phyloP scores from a whole-genome alignment of 2,113 vertebrate genomes.

The Eonycteris spelaea region DNA sequence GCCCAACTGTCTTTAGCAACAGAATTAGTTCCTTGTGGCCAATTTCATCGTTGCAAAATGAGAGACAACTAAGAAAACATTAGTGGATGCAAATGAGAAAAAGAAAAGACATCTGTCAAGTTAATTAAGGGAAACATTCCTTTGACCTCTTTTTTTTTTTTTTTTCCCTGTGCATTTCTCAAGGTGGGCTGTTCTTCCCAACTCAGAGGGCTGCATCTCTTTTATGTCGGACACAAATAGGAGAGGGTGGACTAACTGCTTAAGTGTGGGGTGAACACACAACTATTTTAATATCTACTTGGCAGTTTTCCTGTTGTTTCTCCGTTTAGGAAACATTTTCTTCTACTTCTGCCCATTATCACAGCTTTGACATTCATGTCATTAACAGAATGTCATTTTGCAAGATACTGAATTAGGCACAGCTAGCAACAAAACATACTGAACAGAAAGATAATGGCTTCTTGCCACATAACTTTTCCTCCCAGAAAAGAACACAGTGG shows the following conservation, averaged over 20 bases:
- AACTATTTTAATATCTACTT: slow-evolving; percentile 51
- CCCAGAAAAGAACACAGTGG: slow-evolving; percentile 36
- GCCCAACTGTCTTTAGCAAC: slow-evolving; percentile 32
- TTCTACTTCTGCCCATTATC: slow-evolving; percentile 70
- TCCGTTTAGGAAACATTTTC: slow-evolving; percentile 64
- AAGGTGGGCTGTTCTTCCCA: neutral
- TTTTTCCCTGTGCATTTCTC: neutral
- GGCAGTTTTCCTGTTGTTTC: slow-evolving; percentile 58
- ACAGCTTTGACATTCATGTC: slow-evolving; percentile 67
- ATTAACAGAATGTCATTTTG: slow-evolving; percentile 73
- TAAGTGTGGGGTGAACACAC: neutral
- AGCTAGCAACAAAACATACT: slow-evolving; percentile 53
- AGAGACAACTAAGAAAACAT: slow-evolving; percentile 17
- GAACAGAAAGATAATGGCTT: slow-evolving; percentile 38
- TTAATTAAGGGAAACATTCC: slow-evolving; percentile 36
- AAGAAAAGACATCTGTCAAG: slow-evolving; percentile 40
- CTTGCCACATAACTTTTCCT: slow-evolving; percentile 38
- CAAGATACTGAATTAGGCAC: slow-evolving; percentile 62
- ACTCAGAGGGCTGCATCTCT: neutral
- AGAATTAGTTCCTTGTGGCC: slow-evolving; percentile 44
- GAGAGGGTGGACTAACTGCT: neutral
- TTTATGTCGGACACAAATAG: neutral
- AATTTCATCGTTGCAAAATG: slow-evolving; percentile 36
- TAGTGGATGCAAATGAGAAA: neutral
- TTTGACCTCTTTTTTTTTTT: neutral